Evolutionary conservation across 2,797 vertebrate genomes (phyloP).

Genomic region (Sandelia bainsii): DNA sequence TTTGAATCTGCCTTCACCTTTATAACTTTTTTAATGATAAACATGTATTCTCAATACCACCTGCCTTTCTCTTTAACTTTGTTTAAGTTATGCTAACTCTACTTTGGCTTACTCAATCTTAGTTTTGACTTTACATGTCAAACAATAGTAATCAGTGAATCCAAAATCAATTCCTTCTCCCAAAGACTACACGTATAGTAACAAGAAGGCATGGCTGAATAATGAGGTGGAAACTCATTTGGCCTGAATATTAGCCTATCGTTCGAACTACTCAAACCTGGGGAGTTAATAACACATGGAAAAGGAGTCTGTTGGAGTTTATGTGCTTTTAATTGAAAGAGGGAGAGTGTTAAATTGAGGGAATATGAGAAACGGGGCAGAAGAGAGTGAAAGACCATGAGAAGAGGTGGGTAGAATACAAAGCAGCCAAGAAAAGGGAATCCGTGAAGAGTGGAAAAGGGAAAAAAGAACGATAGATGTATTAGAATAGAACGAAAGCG

Average conservation of each 20-base stretch:
- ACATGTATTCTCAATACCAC: neutral
- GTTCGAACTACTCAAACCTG: neutral
- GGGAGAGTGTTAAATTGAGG: neutral
- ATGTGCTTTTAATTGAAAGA: constrained; percentile 19
- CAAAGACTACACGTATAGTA: neutral
- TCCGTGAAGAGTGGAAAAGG: neutral
- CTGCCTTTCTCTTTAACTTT: neutral
- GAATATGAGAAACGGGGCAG: neutral
- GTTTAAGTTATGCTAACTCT: neutral
- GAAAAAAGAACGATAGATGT: constrained; percentile 1
- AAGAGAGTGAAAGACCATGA: neutral
- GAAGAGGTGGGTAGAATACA: neutral
- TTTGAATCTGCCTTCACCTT: neutral
- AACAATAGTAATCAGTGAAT: neutral
- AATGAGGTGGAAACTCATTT: neutral
- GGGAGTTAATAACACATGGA: constrained; percentile 5
- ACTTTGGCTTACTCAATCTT: neutral
- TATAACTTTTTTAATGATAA: neutral
- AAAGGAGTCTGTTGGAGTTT: constrained; percentile 3
- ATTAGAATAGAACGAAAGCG: neutral
- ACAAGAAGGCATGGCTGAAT: neutral
- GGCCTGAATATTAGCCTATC: neutral
- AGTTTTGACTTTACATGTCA: neutral
- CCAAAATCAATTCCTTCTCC: neutral
- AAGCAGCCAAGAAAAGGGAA: neutral